A percentile compares a stretch with the other conserved stretches of the same genome.
Evolutionary conservation across 1,140 invertebrate genomes (phyloP).

Genomic region (Thaumatotibia leucotreta): DNA sequence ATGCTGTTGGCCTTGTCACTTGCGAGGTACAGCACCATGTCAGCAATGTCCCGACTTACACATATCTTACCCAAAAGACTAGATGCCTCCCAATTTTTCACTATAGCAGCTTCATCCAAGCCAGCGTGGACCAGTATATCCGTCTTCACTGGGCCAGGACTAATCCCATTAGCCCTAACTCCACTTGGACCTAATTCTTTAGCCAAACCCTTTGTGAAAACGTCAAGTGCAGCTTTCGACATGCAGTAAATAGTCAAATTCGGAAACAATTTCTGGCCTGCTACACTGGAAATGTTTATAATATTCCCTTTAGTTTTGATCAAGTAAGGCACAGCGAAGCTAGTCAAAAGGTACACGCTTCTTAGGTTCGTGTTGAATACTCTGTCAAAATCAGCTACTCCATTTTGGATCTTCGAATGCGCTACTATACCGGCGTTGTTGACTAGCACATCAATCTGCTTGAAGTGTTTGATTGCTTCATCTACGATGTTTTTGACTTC

Average conservation of each 20-base stretch:
- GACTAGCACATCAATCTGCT: slow-evolving; percentile 79
- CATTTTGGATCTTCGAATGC: slow-evolving; percentile 75
- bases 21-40: background rate
- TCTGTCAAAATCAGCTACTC: slow-evolving; percentile 81
- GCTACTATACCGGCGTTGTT: slow-evolving; percentile 84
- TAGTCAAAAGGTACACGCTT: slow-evolving; percentile 82
- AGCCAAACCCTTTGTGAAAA: slow-evolving; percentile 81
- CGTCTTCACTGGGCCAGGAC: too few species aligned
- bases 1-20: background rate
- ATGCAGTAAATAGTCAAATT: slow-evolving; percentile 81
- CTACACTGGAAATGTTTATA: slow-evolving; percentile 86
- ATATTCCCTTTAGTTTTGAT: slow-evolving; percentile 81
- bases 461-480: slow-evolving; percentile 74
- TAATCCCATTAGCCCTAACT: slow-evolving; percentile 84
- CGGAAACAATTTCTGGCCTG: slow-evolving; percentile 78
- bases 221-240: slow-evolving; percentile 87
- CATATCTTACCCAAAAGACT: background rate
- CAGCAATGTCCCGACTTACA: background rate
- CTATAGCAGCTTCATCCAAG: background rate
- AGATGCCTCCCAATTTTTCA: background rate
- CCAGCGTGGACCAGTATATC: slow-evolving; percentile 78
- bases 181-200: slow-evolving; percentile 80
- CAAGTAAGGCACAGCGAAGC: slow-evolving; percentile 83
- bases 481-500: slow-evolving; percentile 78
- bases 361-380: slow-evolving; percentile 83